A percentile compares a stretch with the other conserved stretches of the same genome.
Evolutionary conservation across 2,113 vertebrate genomes (phyloP).

Genomic region (Anseranas semipalmata): DNA sequence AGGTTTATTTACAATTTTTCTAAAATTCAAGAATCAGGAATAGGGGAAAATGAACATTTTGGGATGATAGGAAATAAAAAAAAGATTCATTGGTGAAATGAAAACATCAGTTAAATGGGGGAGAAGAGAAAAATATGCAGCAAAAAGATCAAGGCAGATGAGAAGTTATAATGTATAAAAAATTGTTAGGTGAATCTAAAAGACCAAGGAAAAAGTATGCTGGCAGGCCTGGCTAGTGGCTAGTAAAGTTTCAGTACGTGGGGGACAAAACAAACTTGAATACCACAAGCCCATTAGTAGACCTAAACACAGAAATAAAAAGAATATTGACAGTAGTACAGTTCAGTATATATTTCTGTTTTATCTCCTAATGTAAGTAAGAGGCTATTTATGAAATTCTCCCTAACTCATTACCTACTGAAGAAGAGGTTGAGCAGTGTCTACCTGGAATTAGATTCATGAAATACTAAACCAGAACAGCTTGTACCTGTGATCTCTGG

Average conservation of each 20-base stretch:
- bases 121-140: background rate
- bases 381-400: background rate
- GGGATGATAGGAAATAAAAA: background rate
- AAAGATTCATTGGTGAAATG: background rate
- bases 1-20: background rate
- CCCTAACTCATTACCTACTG: background rate
- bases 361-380: background rate
- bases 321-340: background rate
- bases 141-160: background rate
- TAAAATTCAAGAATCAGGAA: background rate
- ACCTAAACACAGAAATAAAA: background rate
- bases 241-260: background rate
- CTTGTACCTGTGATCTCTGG: background rate
- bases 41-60: background rate
- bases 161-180: background rate
- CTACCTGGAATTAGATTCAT: background rate
- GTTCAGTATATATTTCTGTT: background rate
- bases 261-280: background rate
- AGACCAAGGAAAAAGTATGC: background rate
- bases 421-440: background rate
- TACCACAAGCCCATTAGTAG: background rate
- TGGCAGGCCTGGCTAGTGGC: background rate
- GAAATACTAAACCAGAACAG: background rate
- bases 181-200: background rate
- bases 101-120: background rate